These are phyloP conservation scores for Aeoliscus strigatus DNA, from an alignment of 2,797 vertebrate genomes.

Conservation along the genomic window DNA sequence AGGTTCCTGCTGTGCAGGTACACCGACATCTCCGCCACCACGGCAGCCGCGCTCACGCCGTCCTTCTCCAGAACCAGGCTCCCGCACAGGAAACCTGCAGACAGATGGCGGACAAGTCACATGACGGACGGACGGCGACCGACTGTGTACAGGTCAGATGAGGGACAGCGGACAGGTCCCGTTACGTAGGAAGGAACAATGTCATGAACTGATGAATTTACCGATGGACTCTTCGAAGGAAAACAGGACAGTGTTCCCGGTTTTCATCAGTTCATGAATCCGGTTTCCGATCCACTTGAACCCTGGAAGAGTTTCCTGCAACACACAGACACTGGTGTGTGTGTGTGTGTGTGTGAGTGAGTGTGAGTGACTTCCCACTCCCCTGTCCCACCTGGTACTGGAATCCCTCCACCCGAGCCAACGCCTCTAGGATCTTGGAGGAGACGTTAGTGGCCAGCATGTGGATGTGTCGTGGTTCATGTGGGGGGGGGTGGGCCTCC, in stretches of 20 bases:
- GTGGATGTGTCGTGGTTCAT: slow-evolving; percentile 72
- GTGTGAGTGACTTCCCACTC: too few species aligned
- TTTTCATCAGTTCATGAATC: slow-evolving; percentile 82
- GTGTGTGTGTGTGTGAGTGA: too few species aligned
- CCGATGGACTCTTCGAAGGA: slow-evolving; percentile 97
- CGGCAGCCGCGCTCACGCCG: slow-evolving; percentile 87
- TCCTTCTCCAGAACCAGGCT: slow-evolving; percentile 88
- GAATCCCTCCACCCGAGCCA: slow-evolving; percentile 87
- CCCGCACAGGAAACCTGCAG: slow-evolving; percentile 89
- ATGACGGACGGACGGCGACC: too few species aligned
- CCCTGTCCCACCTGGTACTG: slow-evolving; percentile 80
- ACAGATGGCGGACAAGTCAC: background rate
- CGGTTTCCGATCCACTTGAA: slow-evolving; percentile 96
- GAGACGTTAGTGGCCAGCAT: slow-evolving; percentile 95
- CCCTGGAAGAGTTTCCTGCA: slow-evolving; percentile 93
- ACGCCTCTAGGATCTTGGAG: slow-evolving; percentile 86
- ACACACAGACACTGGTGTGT: too few species aligned
- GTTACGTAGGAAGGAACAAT: too few species aligned
- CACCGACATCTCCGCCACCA: slow-evolving; percentile 88
- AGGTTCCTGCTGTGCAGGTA: slow-evolving; percentile 78
- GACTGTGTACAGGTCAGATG: too few species aligned
- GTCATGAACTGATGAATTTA: slow-evolving; percentile 58
- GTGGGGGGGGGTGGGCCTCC: slow-evolving; percentile 61
- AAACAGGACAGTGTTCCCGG: slow-evolving; percentile 85
- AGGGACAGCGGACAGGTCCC: too few species aligned